Evolutionary conservation across 2,888 invertebrate genomes (phyloP).

Genomic region (Melangyna quadrimaculata): DNA sequence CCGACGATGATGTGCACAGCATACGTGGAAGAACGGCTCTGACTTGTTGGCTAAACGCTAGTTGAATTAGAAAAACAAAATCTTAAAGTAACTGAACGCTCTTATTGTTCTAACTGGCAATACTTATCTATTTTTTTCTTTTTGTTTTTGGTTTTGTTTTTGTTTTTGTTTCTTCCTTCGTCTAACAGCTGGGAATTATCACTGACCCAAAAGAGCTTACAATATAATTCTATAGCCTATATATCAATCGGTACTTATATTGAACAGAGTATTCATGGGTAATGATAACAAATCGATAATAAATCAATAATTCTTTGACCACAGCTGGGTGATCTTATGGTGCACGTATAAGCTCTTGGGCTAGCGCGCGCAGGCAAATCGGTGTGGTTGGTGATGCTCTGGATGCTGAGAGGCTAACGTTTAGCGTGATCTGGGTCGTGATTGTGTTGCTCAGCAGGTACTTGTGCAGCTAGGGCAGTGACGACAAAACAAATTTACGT

Average conservation of each 20-base stretch:
- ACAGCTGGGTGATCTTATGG: background rate
- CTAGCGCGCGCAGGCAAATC: background rate
- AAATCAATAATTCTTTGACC: background rate
- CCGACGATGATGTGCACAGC: background rate
- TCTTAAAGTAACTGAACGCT: background rate
- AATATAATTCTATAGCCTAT: background rate
- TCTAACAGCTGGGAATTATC: background rate
- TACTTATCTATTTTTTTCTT: background rate
- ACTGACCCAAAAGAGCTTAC: background rate
- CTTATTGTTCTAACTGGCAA: background rate
- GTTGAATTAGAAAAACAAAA: background rate
- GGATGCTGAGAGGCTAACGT: background rate
- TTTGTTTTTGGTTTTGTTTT: background rate
- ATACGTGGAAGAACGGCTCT: background rate
- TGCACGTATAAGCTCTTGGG: background rate
- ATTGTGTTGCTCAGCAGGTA: background rate
- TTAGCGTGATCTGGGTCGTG: background rate
- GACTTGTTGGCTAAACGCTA: background rate
- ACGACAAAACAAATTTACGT: background rate
- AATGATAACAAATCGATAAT: background rate
- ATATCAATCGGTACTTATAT: background rate
- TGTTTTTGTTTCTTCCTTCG: background rate
- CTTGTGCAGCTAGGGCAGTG: background rate
- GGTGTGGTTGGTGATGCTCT: background rate
- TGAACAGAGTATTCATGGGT: background rate